Conservation (phyloP, 2,888 invertebrate species). For the Bugula neritina region DNA sequence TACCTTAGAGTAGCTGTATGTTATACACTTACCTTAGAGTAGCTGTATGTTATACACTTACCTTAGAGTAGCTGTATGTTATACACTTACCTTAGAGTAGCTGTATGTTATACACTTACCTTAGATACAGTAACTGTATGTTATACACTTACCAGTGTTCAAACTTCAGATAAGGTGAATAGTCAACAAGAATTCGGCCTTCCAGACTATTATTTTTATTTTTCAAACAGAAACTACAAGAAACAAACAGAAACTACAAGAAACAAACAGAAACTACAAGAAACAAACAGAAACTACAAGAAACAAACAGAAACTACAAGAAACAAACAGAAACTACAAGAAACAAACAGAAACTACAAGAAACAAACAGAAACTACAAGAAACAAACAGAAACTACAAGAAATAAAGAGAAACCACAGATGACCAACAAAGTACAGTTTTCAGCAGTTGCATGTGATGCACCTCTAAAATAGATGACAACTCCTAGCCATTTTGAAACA, state of each 20-base stretch:
- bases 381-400: neutral
- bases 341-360: neutral
- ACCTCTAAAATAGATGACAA: too few species aligned
- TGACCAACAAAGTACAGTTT: too few species aligned
- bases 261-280: neutral
- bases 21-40: too few species aligned
- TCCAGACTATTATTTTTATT: slow-evolving; percentile 8
- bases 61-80: too few species aligned
- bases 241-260: neutral
- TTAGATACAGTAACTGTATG: too few species aligned
- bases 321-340: neutral
- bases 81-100: too few species aligned
- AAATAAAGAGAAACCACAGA: too few species aligned
- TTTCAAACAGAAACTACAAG: slow-evolving; percentile 19
- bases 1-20: too few species aligned
- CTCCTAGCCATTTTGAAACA: too few species aligned
- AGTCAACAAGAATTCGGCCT: slow-evolving; percentile 18
- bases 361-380: neutral
- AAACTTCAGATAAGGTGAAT: slow-evolving; percentile 21
- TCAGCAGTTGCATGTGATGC: too few species aligned
- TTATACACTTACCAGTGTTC: slow-evolving; percentile 21
- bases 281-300: neutral
- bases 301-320: neutral
- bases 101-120: too few species aligned
- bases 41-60: too few species aligned